A percentile compares a stretch with the other conserved stretches of the same genome.
These are phyloP conservation scores for Papilio helenus DNA, from an alignment of 1,140 invertebrate genomes.

Conservation along the genomic window DNA sequence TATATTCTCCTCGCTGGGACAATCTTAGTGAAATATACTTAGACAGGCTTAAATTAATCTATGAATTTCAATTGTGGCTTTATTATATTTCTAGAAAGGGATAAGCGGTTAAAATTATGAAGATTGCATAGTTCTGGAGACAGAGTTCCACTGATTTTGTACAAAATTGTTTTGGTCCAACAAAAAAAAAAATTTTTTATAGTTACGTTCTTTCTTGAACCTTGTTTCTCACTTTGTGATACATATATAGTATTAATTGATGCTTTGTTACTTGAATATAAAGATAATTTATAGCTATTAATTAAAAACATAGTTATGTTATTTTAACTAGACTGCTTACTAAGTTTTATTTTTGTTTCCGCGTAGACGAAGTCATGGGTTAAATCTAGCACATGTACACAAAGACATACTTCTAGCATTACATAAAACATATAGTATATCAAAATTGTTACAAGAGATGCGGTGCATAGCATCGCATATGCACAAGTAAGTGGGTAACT, in stretches of 20 bases:
- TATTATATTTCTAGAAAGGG: slow-evolving; percentile 6
- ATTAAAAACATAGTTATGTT: too few relatives aligned
- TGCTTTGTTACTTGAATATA: background rate
- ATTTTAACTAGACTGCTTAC: too few relatives aligned
- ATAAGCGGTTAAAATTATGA: background rate
- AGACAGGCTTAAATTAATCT: slow-evolving; percentile 3
- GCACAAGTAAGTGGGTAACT: slow-evolving; percentile 36
- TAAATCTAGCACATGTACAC: too few relatives aligned
- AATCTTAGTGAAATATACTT: slow-evolving; percentile 3
- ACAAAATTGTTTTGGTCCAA: too few relatives aligned
- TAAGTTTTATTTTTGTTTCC: too few relatives aligned
- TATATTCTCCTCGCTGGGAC: slow-evolving; percentile 15
- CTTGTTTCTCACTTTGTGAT: background rate
- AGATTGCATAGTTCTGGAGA: too few relatives aligned
- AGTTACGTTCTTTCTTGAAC: background rate
- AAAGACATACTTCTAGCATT: background rate
- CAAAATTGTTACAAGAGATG: slow-evolving; percentile 10
- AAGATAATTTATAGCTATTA: too few relatives aligned
- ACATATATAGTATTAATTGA: background rate
- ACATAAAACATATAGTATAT: background rate
- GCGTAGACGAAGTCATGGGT: too few relatives aligned
- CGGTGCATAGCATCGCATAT: slow-evolving; percentile 22
- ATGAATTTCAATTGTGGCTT: slow-evolving; percentile 7
- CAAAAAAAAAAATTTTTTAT: too few relatives aligned
- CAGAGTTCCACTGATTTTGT: too few relatives aligned